Percentiles rank a stretch among this genome's conserved stretches.
Conservation (phyloP, 2,888 invertebrate genomes). For the Thecocarcelia acutangulata region DNA sequence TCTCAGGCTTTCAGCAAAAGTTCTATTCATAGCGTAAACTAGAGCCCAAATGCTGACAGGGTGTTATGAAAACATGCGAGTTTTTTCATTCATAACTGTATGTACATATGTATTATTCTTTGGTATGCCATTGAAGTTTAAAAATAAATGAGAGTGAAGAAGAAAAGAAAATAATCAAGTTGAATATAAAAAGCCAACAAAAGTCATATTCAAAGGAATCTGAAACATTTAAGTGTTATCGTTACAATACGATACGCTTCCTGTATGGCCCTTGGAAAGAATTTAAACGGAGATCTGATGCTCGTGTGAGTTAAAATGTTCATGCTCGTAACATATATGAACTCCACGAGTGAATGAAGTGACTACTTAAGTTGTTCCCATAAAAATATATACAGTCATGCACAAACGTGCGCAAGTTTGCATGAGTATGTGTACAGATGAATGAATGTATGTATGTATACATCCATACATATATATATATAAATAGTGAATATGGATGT, state of each 20-base stretch:
- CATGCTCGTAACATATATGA: conserved; percentile 33
- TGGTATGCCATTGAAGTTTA: conserved; percentile 38
- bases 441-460: no score
- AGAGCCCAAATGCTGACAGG: no score
- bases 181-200: conserved; percentile 31
- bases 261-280: conserved; percentile 41
- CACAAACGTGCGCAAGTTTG: neutral
- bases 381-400: neutral
- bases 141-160: conserved; percentile 18
- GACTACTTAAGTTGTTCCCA: conserved; percentile 37
- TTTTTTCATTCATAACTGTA: no score
- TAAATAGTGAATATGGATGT: no score
- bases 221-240: conserved; percentile 68
- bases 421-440: neutral
- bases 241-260: conserved; percentile 62
- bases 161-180: conserved; percentile 39
- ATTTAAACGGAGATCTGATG: conserved; percentile 28
- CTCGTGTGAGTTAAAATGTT: conserved; percentile 17
- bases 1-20: no score
- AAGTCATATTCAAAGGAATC: conserved; percentile 64
- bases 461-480: no score
- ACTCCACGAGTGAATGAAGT: conserved; percentile 44
- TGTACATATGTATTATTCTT: neutral
- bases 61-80: no score
- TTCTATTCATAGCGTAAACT: no score